Base-by-base conservation (phyloP, 2,113 vertebrate species). In the Rhegmatorhina hoffmannsi region DNA sequence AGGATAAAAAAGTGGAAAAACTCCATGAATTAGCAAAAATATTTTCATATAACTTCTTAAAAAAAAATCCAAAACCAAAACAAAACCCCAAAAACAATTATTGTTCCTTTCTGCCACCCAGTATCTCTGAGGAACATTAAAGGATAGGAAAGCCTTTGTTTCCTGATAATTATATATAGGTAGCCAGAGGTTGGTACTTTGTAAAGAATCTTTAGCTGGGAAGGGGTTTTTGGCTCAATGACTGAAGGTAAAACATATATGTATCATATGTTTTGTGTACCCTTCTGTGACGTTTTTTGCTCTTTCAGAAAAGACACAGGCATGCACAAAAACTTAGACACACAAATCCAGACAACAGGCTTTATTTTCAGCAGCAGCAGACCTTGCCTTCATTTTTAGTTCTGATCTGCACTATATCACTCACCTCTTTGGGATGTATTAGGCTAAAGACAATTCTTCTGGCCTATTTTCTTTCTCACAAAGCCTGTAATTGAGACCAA, bases 211-310 rank as follows among this genome's bases (percentile, higher is more conserved):
- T 89, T 80, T 55, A 25, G 12, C 31, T 59, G 17, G 17, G 16
- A 92, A 24, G 6, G 58, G 21, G 50, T 19, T 52, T 83, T 73
- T 74, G 10, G 8, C 13, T 84, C 33, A 50, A 25, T 29, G 40
- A n/a, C 38, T 62, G 28, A 74, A 70, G 10, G 33, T 50, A 33
- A 91, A 78, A 77, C 4, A 26, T 14, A 17, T 3, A 23, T 0
- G 1, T 8, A 8, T 20, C 8, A 13, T 11, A 73, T 1, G 1
- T 31, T 62, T 75, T 60, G 11, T 7, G 24, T 17, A 38, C 4
- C 5, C 10, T 73, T 80, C 40, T 55, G 4, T 58, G 43, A 55
- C 11, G 40, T 63, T 62, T 52, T 90, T n/a, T 33, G 11, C 13
- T 36, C n/a, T 62, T 87, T 84, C 31, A 70, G 31, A 58, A 73